Percentiles rank a stretch among this genome's conserved stretches.
Evolutionary conservation across 2,797 vertebrate genomes (phyloP).

Genomic region (Neostethus bicornis): DNA sequence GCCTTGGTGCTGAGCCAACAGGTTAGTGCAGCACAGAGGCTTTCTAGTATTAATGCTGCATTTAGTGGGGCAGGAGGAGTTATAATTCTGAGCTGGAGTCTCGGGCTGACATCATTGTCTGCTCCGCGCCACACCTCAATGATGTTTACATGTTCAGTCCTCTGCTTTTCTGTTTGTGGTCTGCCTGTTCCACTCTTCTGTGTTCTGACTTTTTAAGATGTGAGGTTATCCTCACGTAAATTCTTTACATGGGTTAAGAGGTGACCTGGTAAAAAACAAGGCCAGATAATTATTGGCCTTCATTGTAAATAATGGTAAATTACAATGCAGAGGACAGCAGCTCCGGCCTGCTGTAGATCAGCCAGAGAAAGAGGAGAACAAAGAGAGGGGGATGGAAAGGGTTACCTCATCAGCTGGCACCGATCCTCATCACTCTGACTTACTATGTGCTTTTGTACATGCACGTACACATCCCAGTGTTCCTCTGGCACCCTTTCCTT

Average conservation of each 20-base stretch:
- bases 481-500: conserved; percentile 51
- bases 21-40: conserved; percentile 28
- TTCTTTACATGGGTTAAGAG: conserved; percentile 61
- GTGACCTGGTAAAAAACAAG: conserved; percentile 63
- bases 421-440: conserved; percentile 55
- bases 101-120: conserved; percentile 44
- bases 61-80: conserved; percentile 41
- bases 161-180: conserved; percentile 7
- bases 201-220: conserved; percentile 9
- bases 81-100: conserved; percentile 39
- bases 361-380: conserved; percentile 64
- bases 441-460: conserved; percentile 26
- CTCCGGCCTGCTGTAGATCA: conserved; percentile 53
- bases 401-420: conserved; percentile 70
- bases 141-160: conserved; percentile 23
- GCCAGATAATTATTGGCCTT: conserved; percentile 57
- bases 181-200: background rate
- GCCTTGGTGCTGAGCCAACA: conserved; percentile 57
- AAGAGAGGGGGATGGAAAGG: conserved; percentile 66
- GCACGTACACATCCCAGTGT: conserved; percentile 22
- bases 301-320: conserved; percentile 66
- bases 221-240: conserved; percentile 29
- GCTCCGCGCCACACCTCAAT: conserved; percentile 23
- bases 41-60: conserved; percentile 53
- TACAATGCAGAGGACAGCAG: conserved; percentile 57